Evolutionary conservation across 1,140 invertebrate species (phyloP).

Genomic region (Sminthurinus signatus): DNA sequence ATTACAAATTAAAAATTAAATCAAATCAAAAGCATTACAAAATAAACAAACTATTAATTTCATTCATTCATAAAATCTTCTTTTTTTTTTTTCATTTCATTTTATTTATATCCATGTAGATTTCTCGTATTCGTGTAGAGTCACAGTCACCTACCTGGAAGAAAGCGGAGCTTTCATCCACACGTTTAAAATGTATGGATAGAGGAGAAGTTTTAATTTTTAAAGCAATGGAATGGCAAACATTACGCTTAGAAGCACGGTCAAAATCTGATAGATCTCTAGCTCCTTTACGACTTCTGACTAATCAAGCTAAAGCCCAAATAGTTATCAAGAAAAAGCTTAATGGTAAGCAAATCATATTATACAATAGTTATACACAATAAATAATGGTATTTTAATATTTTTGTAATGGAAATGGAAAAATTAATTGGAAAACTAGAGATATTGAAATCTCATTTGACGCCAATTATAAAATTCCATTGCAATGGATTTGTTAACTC

Average conservation of each 20-base stretch:
- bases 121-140: constrained; percentile 84
- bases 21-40: no score
- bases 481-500: no score
- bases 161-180: constrained; percentile 71
- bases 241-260: constrained; percentile 84
- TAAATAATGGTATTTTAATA: no score
- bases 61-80: constrained; percentile 2
- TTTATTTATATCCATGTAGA: constrained; percentile 52
- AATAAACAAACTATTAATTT: no score
- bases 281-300: constrained; percentile 84
- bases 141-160: constrained; percentile 87
- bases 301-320: constrained; percentile 89
- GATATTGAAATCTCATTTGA: no score
- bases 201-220: constrained; percentile 89
- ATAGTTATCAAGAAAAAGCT: constrained; percentile 94
- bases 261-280: constrained; percentile 67
- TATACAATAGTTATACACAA: no score
- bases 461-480: no score
- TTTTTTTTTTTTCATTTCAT: not conserved
- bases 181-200: constrained; percentile 80
- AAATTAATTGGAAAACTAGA: no score
- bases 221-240: constrained; percentile 97
- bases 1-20: no score
- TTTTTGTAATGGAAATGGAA: no score
- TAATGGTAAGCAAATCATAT: constrained; percentile 55